phyloP scores from a whole-genome alignment of 2,797 vertebrate species.

The Neosalanx taihuensis region DNA sequence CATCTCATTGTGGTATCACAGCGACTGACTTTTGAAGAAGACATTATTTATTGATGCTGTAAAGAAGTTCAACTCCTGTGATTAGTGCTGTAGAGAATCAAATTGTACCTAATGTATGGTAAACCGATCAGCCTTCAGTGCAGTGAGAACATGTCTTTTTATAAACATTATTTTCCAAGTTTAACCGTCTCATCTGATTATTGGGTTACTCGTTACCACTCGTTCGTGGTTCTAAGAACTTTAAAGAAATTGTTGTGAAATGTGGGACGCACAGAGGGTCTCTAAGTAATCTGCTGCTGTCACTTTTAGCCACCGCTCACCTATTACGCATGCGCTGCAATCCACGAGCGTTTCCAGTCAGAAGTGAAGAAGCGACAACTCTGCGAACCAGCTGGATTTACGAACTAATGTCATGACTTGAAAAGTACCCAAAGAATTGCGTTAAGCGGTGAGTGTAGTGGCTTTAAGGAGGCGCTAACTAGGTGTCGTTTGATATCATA shows the following conservation, averaged over 20 bases:
- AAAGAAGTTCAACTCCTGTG: constrained; percentile 13
- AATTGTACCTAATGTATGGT: constrained; percentile 39
- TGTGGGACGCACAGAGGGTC: too few species aligned
- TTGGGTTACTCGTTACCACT: too few species aligned
- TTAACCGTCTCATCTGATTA: constrained; percentile 27
- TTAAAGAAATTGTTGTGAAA: too few species aligned
- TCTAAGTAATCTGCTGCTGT: not conserved
- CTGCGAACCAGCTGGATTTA: constrained; percentile 22
- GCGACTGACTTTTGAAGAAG: constrained; percentile 3
- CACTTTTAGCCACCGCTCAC: not conserved
- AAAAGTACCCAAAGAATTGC: constrained; percentile 2
- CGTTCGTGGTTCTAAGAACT: too few species aligned
- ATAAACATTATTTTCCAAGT: constrained; percentile 64
- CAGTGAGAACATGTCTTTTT: constrained; percentile 43
- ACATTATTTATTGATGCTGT: constrained; percentile 20
- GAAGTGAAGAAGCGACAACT: not conserved
- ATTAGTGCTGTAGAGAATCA: constrained; percentile 26
- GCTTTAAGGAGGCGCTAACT: not conserved
- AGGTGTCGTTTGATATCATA: not conserved
- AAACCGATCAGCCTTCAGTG: constrained; percentile 36
- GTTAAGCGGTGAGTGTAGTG: constrained; percentile 30
- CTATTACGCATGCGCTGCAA: too few species aligned
- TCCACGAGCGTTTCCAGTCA: not conserved
- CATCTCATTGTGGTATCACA: not conserved
- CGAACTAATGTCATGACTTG: constrained; percentile 34